Evolutionary conservation across 2,113 vertebrate genomes (phyloP).

Genomic region (Proteles cristata): DNA sequence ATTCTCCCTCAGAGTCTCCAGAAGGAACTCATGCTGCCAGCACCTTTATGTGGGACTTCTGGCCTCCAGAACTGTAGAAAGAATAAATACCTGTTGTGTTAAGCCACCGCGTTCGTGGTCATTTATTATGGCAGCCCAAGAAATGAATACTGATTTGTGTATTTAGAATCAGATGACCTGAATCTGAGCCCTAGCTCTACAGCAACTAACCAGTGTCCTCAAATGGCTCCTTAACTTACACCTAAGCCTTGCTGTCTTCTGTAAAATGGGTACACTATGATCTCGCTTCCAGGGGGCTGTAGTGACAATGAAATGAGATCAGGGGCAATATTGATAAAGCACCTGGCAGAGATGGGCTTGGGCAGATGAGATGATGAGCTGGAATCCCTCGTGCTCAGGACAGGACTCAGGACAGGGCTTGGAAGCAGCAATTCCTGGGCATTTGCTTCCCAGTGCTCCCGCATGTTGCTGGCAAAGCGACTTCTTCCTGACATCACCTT

Average conservation of each 20-base stretch:
- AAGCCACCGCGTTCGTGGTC: not conserved
- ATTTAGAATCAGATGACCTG: not conserved
- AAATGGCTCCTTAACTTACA: not conserved
- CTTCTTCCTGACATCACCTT: conserved; percentile 62
- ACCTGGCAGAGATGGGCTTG: not conserved
- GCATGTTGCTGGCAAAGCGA: not conserved
- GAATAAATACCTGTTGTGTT: conserved; percentile 21
- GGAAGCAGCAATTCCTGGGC: not conserved
- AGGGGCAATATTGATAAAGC: not conserved
- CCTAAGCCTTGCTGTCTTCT: not conserved
- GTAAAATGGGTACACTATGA: accelerated
- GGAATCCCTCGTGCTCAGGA: not conserved
- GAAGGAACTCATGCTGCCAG: not conserved
- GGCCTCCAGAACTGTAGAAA: not conserved
- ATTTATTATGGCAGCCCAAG: not conserved
- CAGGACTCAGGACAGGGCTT: not conserved
- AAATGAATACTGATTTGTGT: not conserved
- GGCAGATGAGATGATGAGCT: accelerated
- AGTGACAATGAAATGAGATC: not conserved
- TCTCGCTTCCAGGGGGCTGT: not conserved
- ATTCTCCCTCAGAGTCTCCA: not conserved
- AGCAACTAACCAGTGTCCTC: not conserved
- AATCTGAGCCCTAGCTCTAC: not conserved
- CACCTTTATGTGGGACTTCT: not conserved
- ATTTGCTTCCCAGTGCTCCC: not conserved